Evolutionary conservation across 2,113 vertebrate genomes (phyloP), one percentile per base, ranked within the genome.

Genomic region (Pholis gunnellus): DNA sequence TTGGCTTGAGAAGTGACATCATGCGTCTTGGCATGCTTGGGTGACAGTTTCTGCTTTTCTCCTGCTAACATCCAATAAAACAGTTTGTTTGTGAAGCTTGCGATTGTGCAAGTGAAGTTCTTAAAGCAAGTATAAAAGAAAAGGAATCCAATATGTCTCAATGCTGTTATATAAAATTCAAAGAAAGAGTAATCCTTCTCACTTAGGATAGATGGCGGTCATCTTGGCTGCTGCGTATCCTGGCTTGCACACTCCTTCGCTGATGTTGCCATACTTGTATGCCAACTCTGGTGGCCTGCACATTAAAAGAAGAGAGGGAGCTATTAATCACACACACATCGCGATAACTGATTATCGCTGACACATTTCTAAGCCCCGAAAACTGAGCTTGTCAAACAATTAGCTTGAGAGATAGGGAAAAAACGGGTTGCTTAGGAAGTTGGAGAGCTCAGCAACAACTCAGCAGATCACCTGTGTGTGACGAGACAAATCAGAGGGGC

Each of bases 181-280:
- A 83, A 81, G 15, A 69, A 63, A 50, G 13, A 8, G 67, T 38
- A 54, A 31, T 61, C 22, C 56, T 77, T 66, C 97, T 98, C 95
- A 99, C 98, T 97, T 97, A 79, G 98, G 98, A 87, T 97, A 99
- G 95, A 99, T 97, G 94, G 96, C 90, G 40, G 95, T 95, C 97
- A 99, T 99, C 94, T 98, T 96, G 59, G 97, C 97, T 67, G 97
- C 96, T 60, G 97, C 96, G 57, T 97, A 99, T 89, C 97, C 97
- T 9, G 96, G 97, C 78, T 96, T 99, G 95, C 98, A 99, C 80
- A 88, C 78, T 88, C 97, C 97, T 66, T 97, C 96, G 27, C 97
- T 98, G 90, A 97, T 96, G 95, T 99, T 99, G 79, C 96, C 96
- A 34, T 98, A 98, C 92, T 97, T 97, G 86, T 95, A 96, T 81